phyloP scores from a whole-genome alignment of 1,140 invertebrate genomes.

The Dryas iulia region DNA sequence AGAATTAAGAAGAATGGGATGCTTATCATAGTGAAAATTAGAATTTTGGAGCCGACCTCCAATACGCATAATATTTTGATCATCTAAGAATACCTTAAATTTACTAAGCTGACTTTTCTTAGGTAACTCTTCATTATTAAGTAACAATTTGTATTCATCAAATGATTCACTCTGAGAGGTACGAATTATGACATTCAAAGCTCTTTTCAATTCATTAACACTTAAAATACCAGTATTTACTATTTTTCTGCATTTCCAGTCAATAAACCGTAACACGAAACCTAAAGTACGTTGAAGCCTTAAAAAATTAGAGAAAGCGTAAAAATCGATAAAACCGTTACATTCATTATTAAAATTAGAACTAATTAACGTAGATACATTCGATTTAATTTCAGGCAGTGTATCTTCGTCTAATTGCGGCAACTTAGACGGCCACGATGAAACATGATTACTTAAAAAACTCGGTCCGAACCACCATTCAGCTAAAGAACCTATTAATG shows the following conservation, averaged over 20 bases:
- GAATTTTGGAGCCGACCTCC: constrained; percentile 30
- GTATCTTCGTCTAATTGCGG: neutral
- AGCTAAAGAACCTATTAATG: neutral
- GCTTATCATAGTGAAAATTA: constrained; percentile 28
- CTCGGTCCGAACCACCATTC: constrained; percentile 29
- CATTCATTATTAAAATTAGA: neutral
- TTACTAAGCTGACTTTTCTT: constrained; percentile 12
- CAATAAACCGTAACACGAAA: constrained; percentile 31
- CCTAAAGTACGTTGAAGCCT: constrained; percentile 22
- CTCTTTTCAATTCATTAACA: neutral
- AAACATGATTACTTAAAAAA: constrained; percentile 13
- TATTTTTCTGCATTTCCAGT: constrained; percentile 16
- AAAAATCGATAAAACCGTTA: constrained; percentile 28
- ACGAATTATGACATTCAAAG: constrained; percentile 7
- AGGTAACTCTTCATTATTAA: constrained; percentile 9
- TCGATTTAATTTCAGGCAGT: neutral
- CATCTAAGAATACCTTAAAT: constrained; percentile 25
- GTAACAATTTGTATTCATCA: constrained; percentile 1
- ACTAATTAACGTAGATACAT: neutral
- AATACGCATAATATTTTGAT: constrained; percentile 23
- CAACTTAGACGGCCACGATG: neutral
- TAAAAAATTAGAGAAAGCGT: constrained; percentile 33
- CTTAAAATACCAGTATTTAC: neutral
- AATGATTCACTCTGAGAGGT: constrained; percentile 6
- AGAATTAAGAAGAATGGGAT: constrained; percentile 34